Base-by-base conservation (phyloP, 2,888 invertebrate species). In the Tachina fera region DNA sequence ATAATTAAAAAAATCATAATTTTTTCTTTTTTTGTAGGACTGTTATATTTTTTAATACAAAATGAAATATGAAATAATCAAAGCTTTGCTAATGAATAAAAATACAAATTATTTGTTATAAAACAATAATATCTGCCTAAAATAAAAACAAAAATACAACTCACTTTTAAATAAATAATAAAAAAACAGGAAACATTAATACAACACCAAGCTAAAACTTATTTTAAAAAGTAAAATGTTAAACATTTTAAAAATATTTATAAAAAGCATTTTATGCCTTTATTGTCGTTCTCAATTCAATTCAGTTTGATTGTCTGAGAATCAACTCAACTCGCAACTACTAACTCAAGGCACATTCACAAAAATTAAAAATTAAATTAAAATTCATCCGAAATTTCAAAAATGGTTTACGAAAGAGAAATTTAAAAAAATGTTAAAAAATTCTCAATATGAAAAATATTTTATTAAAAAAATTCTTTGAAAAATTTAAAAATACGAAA, bases 181-280 rank as follows among this genome's bases (percentile, higher is more conserved):
- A 67, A 58, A 82, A 51, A 16, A 31, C 31, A 31, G 45, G 56
- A 61, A 71, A 47, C 11, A 72, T 31, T 31, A 77, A 60, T 53
- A 83, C 70, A 82, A 86, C 83, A 86, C 71, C 75, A 87, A 88
- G 74, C 39, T 80, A 84, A 53, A 71, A 63, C 72, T 67, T 71
- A 84, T 39, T 60, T 67, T 47, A 74, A 61, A 72, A 39, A 60
- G 10, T 13, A 80, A 65, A 81, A 84, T 77, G 79, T 86, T 78
- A 75, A 58, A 84, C 31, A 71, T 61, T 65, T 78, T 80, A 83
- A 70, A 81, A 68, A 72, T 79, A 80, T 81, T 67, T 79, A 74
- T 16, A 71, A 63, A 79, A 79, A 31, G 31, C 31, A 31, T 31
- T 31, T 31, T 31, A 31, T 31, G 31, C 31, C 31, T 4, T 3